Evolutionary conservation across 2,797 vertebrate species (phyloP).

Genomic region (Poecilia wingei): DNA sequence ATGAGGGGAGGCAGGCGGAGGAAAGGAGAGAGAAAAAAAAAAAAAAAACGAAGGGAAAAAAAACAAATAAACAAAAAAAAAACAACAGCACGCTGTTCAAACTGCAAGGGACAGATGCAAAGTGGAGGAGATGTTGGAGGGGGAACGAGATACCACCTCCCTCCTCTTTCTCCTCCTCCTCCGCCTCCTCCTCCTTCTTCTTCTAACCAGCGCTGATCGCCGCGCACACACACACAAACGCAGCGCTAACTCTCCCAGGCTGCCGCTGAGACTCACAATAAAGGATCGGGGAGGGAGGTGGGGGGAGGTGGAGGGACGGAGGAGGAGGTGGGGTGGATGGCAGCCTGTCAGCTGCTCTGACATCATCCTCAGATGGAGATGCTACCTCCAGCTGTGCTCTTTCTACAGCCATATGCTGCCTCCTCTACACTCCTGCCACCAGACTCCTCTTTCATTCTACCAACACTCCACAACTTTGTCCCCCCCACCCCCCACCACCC

Average conservation of each 20-base stretch:
- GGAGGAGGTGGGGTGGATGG: constrained; percentile 88
- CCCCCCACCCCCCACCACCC: constrained; percentile 73
- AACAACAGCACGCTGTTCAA: constrained; percentile 86
- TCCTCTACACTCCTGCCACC: constrained; percentile 99
- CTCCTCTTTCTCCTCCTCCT: constrained; percentile 75
- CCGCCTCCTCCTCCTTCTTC: constrained; percentile 71
- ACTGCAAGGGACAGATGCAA: constrained; percentile 99
- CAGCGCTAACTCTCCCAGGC: constrained; percentile 92
- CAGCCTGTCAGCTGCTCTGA: constrained; percentile 99
- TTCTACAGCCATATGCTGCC: constrained; percentile 99
- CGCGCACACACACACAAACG: constrained; percentile 87
- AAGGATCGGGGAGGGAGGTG: constrained; percentile 91
- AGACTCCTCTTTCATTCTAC: constrained; percentile 98
- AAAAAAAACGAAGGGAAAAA: constrained; percentile 34
- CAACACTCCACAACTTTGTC: constrained; percentile 89
- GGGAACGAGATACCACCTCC: constrained; percentile 99
- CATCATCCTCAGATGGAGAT: constrained; percentile 99
- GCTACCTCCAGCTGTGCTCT: constrained; percentile 99
- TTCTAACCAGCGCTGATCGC: constrained; percentile 78
- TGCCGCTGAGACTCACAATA: constrained; percentile 96
- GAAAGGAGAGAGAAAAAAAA: constrained; percentile 73
- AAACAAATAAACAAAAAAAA: constrained; percentile 35
- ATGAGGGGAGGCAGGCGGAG: constrained; percentile 61
- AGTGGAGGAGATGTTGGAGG: constrained; percentile 99
- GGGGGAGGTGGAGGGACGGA: constrained; percentile 67